Percentiles rank a stretch among this genome's conserved stretches.
Conservation (phyloP, 2,888 invertebrate genomes). For the Dascillus cervinus region DNA sequence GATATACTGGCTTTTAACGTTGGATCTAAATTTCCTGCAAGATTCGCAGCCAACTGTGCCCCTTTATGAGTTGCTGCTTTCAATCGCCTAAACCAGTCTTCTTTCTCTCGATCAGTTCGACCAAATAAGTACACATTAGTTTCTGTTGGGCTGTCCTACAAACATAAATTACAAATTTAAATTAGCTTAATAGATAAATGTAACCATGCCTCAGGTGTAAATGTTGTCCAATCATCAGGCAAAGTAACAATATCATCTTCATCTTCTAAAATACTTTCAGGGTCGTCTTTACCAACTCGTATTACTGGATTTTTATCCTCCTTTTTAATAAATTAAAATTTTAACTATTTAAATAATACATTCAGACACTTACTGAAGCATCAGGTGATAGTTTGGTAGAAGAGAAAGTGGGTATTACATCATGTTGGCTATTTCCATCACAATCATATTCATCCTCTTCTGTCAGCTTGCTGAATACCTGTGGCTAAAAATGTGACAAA, state of each 20-base stretch:
- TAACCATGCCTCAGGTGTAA: slow-evolving; percentile 14
- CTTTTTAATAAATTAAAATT: no score
- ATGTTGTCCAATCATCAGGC: slow-evolving; percentile 23
- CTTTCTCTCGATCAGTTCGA: slow-evolving; percentile 82
- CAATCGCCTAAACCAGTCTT: slow-evolving; percentile 66
- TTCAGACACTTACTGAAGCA: background rate
- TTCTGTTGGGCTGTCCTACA: slow-evolving; percentile 23
- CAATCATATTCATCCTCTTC: slow-evolving; percentile 31
- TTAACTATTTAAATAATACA: no score
- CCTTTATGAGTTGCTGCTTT: slow-evolving; percentile 28
- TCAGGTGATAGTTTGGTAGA: background rate
- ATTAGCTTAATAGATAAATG: background rate
- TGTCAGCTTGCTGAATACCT: slow-evolving; percentile 33
- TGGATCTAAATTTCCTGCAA: background rate
- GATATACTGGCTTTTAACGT: slow-evolving; percentile 1
- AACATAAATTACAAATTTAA: slow-evolving; percentile 1
- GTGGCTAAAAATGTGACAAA: slow-evolving; percentile 19
- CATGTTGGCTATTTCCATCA: no score
- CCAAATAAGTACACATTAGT: slow-evolving; percentile 49
- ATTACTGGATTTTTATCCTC: no score
- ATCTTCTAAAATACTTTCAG: no score
- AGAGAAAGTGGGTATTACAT: background rate
- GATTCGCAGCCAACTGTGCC: slow-evolving; percentile 6
- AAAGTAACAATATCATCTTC: slow-evolving; percentile 20
- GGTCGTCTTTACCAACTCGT: no score